These are phyloP conservation scores for Antitype chi DNA, from an alignment of 2,888 invertebrate species.

Conservation along the genomic window DNA sequence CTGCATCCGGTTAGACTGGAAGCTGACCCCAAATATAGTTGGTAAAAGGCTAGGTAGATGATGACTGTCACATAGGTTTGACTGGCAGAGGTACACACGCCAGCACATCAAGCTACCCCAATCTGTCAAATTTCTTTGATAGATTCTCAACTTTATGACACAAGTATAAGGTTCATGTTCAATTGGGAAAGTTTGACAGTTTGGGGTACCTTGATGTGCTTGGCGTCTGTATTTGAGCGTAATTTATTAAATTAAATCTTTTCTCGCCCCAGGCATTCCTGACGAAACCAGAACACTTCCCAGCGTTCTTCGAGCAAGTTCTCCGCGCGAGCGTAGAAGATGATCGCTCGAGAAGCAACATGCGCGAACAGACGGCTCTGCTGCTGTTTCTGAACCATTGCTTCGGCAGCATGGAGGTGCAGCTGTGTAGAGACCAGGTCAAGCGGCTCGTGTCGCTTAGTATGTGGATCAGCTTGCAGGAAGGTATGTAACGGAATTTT, in stretches of 20 bases:
- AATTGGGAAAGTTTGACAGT: no score
- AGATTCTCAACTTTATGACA: no score
- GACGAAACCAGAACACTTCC: slow-evolving; percentile 94
- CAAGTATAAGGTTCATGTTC: no score
- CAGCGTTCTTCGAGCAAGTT: slow-evolving; percentile 95
- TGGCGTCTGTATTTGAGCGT: neutral
- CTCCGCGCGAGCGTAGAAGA: slow-evolving; percentile 93
- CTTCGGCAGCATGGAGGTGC: slow-evolving; percentile 99
- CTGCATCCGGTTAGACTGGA: no score
- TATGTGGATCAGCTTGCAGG: slow-evolving; percentile 97
- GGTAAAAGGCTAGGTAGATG: no score
- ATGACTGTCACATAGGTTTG: no score
- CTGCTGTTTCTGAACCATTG: slow-evolving; percentile 98
- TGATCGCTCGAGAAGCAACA: slow-evolving; percentile 80
- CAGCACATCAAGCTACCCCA: no score
- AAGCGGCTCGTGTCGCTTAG: slow-evolving; percentile 97
- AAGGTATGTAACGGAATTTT: slow-evolving; percentile 87
- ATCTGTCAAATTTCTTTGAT: no score
- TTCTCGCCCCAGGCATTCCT: slow-evolving; percentile 92
- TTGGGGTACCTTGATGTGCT: no score
- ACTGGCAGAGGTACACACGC: no score
- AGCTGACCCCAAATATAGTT: no score
- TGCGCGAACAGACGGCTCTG: slow-evolving; percentile 96
- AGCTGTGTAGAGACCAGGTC: slow-evolving; percentile 97
- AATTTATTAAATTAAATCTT: neutral